phyloP scores from a whole-genome alignment of 2,113 vertebrate genomes.

The Hylia prasina region DNA sequence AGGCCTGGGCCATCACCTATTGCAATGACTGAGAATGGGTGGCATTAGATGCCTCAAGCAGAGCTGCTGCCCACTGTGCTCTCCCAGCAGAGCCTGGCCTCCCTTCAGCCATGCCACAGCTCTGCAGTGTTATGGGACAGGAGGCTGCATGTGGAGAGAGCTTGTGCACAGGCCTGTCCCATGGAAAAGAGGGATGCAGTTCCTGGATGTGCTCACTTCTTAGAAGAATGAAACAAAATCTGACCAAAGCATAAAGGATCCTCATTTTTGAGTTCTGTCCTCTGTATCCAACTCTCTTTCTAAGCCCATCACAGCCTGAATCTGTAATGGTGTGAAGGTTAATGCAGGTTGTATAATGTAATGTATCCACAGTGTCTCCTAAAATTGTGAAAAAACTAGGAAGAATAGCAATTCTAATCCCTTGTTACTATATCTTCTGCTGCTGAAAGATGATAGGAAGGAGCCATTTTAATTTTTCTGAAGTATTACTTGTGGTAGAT shows the following conservation, averaged over 20 bases:
- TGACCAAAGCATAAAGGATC: neutral
- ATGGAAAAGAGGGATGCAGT: neutral
- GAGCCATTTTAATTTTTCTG: neutral
- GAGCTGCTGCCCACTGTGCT: neutral
- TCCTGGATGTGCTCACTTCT: neutral
- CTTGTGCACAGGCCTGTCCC: neutral
- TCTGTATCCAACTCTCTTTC: neutral
- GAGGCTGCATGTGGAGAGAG: neutral
- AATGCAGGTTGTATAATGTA: neutral
- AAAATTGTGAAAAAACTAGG: neutral
- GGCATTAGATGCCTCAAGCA: neutral
- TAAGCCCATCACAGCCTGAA: neutral
- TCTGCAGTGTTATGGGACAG: neutral
- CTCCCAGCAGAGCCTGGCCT: neutral
- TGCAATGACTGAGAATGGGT: neutral
- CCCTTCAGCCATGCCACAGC: neutral
- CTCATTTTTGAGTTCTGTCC: neutral
- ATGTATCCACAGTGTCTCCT: neutral
- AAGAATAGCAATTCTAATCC: neutral
- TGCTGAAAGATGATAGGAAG: neutral
- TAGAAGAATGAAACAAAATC: neutral
- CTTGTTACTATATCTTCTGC: neutral
- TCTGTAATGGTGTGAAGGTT: neutral
- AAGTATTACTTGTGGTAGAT: too few relatives aligned
- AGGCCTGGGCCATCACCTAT: neutral